A percentile compares a stretch with the other conserved stretches of the same genome.
Evolutionary conservation across 2,113 vertebrate genomes (phyloP).

Genomic region (Tragelaphus buxtoni): DNA sequence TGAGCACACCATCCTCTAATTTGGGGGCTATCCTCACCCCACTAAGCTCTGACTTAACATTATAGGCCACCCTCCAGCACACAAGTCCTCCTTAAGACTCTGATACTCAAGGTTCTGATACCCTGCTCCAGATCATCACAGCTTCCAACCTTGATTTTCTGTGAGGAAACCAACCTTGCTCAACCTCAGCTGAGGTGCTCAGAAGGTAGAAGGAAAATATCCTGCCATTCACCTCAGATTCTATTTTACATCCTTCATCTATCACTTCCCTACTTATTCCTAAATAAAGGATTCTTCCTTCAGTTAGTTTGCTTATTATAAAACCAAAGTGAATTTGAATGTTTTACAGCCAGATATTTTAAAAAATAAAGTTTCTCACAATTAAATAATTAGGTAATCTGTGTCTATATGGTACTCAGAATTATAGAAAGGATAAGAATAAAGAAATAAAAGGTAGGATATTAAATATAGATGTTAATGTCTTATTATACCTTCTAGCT

Average conservation of each 20-base stretch:
- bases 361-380: neutral
- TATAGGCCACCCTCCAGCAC: neutral
- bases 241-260: neutral
- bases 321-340: neutral
- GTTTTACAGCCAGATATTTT: neutral
- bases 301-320: neutral
- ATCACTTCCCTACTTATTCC: neutral
- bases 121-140: neutral
- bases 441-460: neutral
- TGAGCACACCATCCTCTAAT: neutral
- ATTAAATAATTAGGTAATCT: neutral
- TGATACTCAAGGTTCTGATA: neutral
- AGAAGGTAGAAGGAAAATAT: neutral
- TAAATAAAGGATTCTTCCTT: constrained; percentile 28
- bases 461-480: constrained; percentile 17
- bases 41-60: neutral
- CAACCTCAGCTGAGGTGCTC: neutral
- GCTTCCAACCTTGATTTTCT: neutral
- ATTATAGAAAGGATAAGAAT: neutral
- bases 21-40: neutral
- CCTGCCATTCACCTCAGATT: neutral
- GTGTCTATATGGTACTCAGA: neutral
- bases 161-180: neutral
- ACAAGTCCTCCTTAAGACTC: neutral
- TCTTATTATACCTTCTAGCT: neutral